Conservation (phyloP, 2,797 vertebrate genomes). For the Zalophus californianus region DNA sequence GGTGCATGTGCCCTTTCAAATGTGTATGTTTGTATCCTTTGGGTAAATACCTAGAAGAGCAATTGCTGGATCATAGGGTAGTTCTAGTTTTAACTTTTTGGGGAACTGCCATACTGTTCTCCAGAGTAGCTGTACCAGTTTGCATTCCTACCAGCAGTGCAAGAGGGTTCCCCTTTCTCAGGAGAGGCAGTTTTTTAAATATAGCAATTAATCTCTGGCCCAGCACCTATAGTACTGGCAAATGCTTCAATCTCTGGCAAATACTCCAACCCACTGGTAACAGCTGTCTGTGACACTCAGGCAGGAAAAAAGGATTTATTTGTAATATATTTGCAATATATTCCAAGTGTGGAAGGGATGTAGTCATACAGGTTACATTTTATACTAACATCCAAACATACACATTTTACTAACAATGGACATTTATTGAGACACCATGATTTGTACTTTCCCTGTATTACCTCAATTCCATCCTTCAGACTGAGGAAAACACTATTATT, state of each 20-base stretch:
- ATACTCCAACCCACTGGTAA: background rate
- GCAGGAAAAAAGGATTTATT: background rate
- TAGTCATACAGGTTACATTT: background rate
- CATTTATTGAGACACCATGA: background rate
- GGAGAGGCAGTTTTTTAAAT: background rate
- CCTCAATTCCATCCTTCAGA: background rate
- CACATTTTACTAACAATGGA: background rate
- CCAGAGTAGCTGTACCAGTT: background rate
- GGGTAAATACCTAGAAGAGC: background rate
- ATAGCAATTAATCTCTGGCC: background rate
- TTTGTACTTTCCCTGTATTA: background rate
- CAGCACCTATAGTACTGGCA: background rate
- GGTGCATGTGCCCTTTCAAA: background rate
- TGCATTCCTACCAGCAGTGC: background rate
- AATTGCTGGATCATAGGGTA: background rate
- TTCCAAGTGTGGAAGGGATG: background rate
- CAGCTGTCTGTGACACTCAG: background rate
- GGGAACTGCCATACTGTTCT: background rate
- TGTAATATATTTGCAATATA: background rate
- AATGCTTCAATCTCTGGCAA: background rate
- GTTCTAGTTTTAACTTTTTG: background rate
- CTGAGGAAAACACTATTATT: background rate
- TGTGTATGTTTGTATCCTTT: background rate
- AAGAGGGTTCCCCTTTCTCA: background rate
- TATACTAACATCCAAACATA: background rate